Evolutionary conservation across 2,113 vertebrate species (phyloP), one percentile per base, ranked within the genome.

Genomic region (Neolamprologus variostigma): DNA sequence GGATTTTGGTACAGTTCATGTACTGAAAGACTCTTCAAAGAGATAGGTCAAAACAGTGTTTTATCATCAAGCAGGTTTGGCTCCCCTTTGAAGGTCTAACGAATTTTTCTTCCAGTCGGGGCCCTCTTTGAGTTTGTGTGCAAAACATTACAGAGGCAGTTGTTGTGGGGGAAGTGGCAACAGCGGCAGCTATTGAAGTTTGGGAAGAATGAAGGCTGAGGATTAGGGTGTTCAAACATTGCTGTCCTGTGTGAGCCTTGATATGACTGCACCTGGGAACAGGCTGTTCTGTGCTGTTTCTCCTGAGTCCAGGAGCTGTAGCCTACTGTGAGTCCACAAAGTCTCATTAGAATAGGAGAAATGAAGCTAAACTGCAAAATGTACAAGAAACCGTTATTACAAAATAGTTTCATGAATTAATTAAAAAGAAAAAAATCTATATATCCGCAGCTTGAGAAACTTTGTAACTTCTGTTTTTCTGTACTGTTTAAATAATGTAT

Each of bases 201-300:
- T 80, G 50, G 81, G 84, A 88, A 92, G 92, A 94, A 91, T 89
- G 87, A 94, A 91, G 94, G 91, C 90, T 87, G 91, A 84, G 86
- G 95, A 95, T 96, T 95, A 95, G 80, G 79, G 87, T 50, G 92
- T 93, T 95, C 92, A 95, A 94, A 95, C 94, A 94, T 81, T 14
- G 78, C 90, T 87, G 93, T 92, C 87, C 86, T 90, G 88, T 83
- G 94, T 35, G 63, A 87, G 92, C 87, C 93, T 92, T 91, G 93
- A 94, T 91, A 92, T 68, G 88, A 83, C 87, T 86, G 93, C 93
- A 93, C 91, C 92, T 94, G 93, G 91, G 92, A 93, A 94, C 90
- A 89, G 85, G 81, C 89, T 84, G 93, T 83, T 88, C 81, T 76
- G 79, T 35, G 19, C 80, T 12, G 80, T 68, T 33, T 92, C 91